These are phyloP conservation scores for Furcula furcula DNA, from an alignment of 2,888 invertebrate species.

Conservation along the genomic window DNA sequence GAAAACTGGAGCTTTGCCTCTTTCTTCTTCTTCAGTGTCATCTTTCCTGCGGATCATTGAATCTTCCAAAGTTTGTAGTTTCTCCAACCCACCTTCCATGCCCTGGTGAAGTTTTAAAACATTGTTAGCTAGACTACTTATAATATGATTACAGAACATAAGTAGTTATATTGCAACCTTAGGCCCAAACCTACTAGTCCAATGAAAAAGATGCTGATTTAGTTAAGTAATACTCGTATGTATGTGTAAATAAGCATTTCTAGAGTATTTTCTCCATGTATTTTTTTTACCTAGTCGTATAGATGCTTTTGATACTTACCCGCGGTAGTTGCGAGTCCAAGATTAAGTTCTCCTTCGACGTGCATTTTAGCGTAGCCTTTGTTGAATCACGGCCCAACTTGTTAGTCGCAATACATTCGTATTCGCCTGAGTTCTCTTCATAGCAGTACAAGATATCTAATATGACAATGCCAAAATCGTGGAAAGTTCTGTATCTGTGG, in stretches of 20 bases:
- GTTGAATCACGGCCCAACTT: constrained; percentile 95
- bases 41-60: constrained; percentile 90
- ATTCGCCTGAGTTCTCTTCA: constrained; percentile 96
- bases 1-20: constrained; percentile 94
- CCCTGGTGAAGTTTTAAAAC: too few species aligned
- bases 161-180: too few species aligned
- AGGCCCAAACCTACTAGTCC: too few species aligned
- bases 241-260: too few species aligned
- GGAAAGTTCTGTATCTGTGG: constrained; percentile 98
- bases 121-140: too few species aligned
- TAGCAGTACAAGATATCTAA: constrained; percentile 97
- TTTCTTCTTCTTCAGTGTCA: constrained; percentile 86
- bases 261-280: too few species aligned
- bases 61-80: constrained; percentile 95
- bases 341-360: constrained; percentile 94
- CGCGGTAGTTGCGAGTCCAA: constrained; percentile 96
- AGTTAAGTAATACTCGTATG: too few species aligned
- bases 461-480: constrained; percentile 98
- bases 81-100: constrained; percentile 97
- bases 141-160: too few species aligned
- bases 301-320: constrained; percentile 70
- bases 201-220: too few species aligned
- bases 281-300: constrained; percentile 1
- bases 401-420: constrained; percentile 96
- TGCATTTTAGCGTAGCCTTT: constrained; percentile 91